Conservation (phyloP, 2,113 vertebrate genomes). For the Daphoenositta chrysoptera region DNA sequence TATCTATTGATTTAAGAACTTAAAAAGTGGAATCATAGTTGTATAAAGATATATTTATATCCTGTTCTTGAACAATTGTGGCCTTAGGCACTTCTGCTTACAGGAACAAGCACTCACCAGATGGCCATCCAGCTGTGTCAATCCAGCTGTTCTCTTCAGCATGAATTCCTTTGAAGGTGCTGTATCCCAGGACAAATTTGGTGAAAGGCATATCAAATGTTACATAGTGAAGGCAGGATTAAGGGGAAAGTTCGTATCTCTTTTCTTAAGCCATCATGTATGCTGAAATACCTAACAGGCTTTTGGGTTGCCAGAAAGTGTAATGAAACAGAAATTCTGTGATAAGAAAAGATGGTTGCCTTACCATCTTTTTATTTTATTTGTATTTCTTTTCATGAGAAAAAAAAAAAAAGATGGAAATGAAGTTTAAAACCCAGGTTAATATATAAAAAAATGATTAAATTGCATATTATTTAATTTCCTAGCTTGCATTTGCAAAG, state of each 20-base stretch:
- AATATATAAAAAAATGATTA: not conserved
- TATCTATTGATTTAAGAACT: not conserved
- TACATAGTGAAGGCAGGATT: not conserved
- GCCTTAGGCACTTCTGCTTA: constrained; percentile 10
- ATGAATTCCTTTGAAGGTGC: constrained; percentile 15
- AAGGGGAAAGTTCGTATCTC: not conserved
- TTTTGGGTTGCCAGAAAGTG: not conserved
- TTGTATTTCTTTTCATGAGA: not conserved
- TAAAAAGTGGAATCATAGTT: not conserved
- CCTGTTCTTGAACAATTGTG: not conserved
- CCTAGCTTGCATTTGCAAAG: not conserved
- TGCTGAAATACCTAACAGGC: not conserved
- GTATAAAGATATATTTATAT: not conserved
- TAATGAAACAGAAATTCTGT: not conserved
- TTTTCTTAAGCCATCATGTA: not conserved
- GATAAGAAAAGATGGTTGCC: not conserved
- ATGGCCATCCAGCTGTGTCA: constrained; percentile 20
- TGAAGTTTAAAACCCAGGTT: not conserved
- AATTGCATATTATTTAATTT: not conserved
- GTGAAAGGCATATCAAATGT: not conserved
- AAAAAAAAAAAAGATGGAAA: too few species aligned
- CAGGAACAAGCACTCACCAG: not conserved
- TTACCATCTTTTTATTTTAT: not conserved
- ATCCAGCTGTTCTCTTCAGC: constrained; percentile 47
- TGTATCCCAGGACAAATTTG: not conserved